A percentile compares a stretch with the other conserved stretches of the same genome.
Conservation (phyloP, 2,888 invertebrate species). For the Geotrupes spiniger region DNA sequence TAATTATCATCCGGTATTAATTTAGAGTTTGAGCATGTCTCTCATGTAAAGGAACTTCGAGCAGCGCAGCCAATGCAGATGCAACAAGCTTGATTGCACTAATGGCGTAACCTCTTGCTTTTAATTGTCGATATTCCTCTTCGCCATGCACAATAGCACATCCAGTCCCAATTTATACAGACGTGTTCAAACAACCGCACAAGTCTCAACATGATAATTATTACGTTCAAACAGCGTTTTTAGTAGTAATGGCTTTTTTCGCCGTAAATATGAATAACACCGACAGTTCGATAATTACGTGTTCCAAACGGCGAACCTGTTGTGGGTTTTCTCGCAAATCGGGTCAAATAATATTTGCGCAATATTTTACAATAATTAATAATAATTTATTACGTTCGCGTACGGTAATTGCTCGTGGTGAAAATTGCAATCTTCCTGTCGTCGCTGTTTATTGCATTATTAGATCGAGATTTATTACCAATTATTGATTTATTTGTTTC, state of each 20-base stretch:
- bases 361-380: conserved; percentile 14
- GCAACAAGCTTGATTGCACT: conserved; percentile 10
- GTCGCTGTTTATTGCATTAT: conserved; percentile 16
- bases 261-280: too few relatives aligned
- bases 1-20: conserved; percentile 6
- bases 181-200: too few relatives aligned
- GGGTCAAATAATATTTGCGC: conserved; percentile 1
- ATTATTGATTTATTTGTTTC: conserved; percentile 22
- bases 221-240: too few relatives aligned
- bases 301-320: too few relatives aligned
- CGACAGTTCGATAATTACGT: too few relatives aligned
- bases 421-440: conserved; percentile 16
- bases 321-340: too few relatives aligned
- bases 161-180: too few relatives aligned
- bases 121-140: conserved; percentile 8
- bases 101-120: conserved; percentile 8
- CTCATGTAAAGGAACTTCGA: conserved; percentile 7
- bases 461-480: conserved; percentile 23
- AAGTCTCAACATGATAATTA: too few relatives aligned
- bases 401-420: conserved; percentile 1
- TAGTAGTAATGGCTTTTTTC: too few relatives aligned
- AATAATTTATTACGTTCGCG: conserved; percentile 11
- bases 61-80: conserved; percentile 7
- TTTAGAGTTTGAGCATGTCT: neutral
- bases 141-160: conserved; percentile 2